These are phyloP conservation scores for Marmota flaviventris DNA, from an alignment of 2,113 vertebrate species.

Conservation along the genomic window DNA sequence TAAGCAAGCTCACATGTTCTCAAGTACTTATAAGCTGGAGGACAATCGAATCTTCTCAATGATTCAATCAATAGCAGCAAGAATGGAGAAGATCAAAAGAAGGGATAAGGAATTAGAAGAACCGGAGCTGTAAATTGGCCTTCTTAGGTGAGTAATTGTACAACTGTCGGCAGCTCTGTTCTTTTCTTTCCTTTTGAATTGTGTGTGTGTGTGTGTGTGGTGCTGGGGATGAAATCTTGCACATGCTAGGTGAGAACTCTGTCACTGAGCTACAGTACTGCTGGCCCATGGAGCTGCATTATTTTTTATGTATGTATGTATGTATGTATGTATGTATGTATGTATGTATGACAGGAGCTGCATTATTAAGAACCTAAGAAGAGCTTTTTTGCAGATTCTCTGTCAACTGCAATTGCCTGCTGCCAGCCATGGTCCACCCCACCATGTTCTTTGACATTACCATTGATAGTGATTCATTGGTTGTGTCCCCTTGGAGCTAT, in stretches of 20 bases:
- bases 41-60: background rate
- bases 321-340: too few species aligned
- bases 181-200: background rate
- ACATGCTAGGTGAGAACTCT: background rate
- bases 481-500: background rate
- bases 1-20: background rate
- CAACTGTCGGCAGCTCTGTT: background rate
- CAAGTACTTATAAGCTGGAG: background rate
- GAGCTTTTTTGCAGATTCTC: background rate
- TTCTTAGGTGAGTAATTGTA: background rate
- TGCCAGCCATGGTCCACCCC: background rate
- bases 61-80: background rate
- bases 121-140: background rate
- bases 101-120: background rate
- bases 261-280: background rate
- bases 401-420: too few species aligned
- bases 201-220: too few species aligned
- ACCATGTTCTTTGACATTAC: background rate
- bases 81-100: background rate
- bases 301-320: background rate
- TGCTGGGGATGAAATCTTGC: background rate
- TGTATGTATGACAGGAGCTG: background rate
- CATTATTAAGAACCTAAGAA: background rate
- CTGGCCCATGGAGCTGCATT: background rate
- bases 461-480: background rate